phyloP scores from a whole-genome alignment of 1,140 invertebrate genomes.

The Drosophila watanabei region DNA sequence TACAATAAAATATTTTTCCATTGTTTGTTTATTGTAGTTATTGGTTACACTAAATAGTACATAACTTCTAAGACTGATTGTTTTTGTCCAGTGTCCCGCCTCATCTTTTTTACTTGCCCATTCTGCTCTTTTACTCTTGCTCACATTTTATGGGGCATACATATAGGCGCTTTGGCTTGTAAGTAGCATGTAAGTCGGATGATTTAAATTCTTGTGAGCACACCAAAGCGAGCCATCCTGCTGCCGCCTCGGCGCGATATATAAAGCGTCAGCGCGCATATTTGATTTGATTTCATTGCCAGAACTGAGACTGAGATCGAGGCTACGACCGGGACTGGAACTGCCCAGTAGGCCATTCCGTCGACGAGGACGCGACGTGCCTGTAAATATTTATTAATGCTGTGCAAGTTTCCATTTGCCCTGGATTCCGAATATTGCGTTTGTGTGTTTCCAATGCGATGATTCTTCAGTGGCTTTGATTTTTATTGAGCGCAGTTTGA shows the following conservation, averaged over 20 bases:
- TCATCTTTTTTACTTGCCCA: conserved; percentile 23
- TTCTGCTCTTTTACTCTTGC: conserved; percentile 28
- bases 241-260: conserved; percentile 39
- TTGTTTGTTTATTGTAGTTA: no score
- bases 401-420: conserved; percentile 58
- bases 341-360: conserved; percentile 49
- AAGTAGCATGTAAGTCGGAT: conserved; percentile 81
- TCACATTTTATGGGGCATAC: conserved; percentile 69
- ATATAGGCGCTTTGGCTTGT: conserved; percentile 81
- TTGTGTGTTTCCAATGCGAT: conserved; percentile 51
- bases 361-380: conserved; percentile 70
- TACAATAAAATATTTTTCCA: no score
- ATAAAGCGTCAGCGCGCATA: conserved; percentile 76
- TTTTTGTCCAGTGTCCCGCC: conserved; percentile 12
- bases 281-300: conserved; percentile 83
- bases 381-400: conserved; percentile 83
- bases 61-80: no score
- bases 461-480: conserved; percentile 59
- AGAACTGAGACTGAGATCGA: conserved; percentile 38
- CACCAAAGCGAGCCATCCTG: conserved; percentile 43
- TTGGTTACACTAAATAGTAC: neutral
- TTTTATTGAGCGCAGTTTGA: conserved; percentile 65
- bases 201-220: conserved; percentile 83
- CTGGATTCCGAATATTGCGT: conserved; percentile 7
- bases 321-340: conserved; percentile 1